phyloP scores from a whole-genome alignment of 2,113 vertebrate species.

The Pimephales promelas region DNA sequence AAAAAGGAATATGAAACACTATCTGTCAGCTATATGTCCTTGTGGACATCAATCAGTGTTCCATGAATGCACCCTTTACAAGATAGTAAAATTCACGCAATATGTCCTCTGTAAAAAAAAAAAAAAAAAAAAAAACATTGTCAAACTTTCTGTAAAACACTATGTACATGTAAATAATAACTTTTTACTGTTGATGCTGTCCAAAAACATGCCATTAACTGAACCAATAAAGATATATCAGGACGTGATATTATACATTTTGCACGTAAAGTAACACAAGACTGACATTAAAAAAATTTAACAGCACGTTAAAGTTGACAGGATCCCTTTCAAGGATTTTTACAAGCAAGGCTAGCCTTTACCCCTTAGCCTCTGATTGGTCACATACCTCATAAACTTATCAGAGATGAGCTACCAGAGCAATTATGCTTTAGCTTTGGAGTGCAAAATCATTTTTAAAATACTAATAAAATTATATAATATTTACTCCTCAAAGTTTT shows the following conservation, averaged over 20 bases:
- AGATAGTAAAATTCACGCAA: conserved; percentile 44
- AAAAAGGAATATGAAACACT: conserved; percentile 69
- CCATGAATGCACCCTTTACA: conserved; percentile 48
- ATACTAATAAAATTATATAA: background rate
- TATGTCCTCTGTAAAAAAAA: conserved; percentile 2
- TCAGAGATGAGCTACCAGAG: conserved; percentile 32
- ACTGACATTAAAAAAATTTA: conserved; percentile 44
- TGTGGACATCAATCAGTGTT: conserved; percentile 59
- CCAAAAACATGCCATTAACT: background rate
- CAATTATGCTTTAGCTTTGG: conserved; percentile 1
- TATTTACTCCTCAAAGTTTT: too few relatives aligned
- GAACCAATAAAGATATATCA: conserved; percentile 58
- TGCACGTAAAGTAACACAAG: conserved; percentile 53
- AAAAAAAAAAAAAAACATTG: too few relatives aligned
- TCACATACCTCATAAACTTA: conserved; percentile 58
- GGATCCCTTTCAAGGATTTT: conserved; percentile 46
- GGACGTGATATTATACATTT: conserved; percentile 52
- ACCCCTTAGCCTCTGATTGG: conserved; percentile 53
- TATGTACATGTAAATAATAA: background rate
- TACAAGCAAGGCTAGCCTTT: conserved; percentile 42
- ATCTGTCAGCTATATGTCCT: conserved; percentile 62
- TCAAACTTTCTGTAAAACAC: too few relatives aligned
- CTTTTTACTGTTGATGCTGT: background rate
- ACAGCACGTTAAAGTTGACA: conserved; percentile 47
- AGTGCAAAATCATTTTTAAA: background rate